Conservation (phyloP, 92 coral and sea anemone genomes). For the Umimayanthus chanpuru region DNA sequence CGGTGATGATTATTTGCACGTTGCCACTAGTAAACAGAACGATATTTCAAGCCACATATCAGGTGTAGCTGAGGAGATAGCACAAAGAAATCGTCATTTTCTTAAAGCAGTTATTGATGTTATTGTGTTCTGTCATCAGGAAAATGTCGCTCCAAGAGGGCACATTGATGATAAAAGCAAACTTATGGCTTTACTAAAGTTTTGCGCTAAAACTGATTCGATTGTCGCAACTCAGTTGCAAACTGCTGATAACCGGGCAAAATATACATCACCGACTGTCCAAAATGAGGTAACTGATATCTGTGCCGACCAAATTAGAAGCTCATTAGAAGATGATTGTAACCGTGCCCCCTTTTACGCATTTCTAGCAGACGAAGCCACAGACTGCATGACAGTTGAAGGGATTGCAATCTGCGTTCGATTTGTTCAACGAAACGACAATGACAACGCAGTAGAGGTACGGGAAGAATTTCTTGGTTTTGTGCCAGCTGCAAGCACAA, state of each 20-base stretch:
- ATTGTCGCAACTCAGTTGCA: background rate
- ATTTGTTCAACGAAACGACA: too few species aligned
- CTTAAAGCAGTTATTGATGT: constrained; percentile 42
- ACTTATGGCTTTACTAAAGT: background rate
- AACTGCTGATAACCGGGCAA: too few species aligned
- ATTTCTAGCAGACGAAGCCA: constrained; percentile 29
- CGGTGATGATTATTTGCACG: constrained; percentile 47
- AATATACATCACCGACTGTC: too few species aligned
- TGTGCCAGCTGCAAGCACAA: background rate
- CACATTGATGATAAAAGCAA: constrained; percentile 36
- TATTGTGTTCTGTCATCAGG: constrained; percentile 42
- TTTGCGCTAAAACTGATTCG: constrained; percentile 24
- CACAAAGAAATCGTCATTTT: constrained; percentile 40
- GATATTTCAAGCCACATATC: constrained; percentile 50
- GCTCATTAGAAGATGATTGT: constrained; percentile 39
- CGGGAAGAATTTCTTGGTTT: too few species aligned
- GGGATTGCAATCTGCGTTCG: too few species aligned
- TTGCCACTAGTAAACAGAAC: constrained; percentile 36
- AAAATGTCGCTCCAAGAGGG: constrained; percentile 47
- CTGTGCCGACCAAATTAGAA: too few species aligned
- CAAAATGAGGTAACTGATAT: too few species aligned
- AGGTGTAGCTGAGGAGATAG: constrained; percentile 19
- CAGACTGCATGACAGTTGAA: background rate
- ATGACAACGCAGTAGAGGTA: too few species aligned
- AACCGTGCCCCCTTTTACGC: constrained; percentile 35